Base-by-base conservation (phyloP, 2,888 invertebrate species). In the Noctua janthe region DNA sequence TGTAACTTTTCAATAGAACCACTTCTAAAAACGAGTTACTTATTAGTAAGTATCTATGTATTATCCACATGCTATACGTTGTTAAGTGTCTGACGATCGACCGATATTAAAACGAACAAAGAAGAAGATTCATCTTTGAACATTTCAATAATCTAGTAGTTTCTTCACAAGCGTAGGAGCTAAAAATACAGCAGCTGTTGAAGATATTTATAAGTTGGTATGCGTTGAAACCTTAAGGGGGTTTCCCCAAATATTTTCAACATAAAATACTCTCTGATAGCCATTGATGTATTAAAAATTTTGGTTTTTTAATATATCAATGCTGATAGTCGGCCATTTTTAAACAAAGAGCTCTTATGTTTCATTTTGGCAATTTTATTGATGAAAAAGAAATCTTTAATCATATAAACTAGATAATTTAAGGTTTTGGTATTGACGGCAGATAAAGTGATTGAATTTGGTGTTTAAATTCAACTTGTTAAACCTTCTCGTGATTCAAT, bases 401-500 rank as follows among this genome's bases (percentile, higher is more conserved):
- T 69, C 6, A 17, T 29, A 69, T 49, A 39, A 39, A 67, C 35
- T 1, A 54, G 70, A 47, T n/a, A 62, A 62, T 62, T 62, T 59
- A 29, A 3, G 11, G 11, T 7, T 39, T 74, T 67, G 56, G n/a
- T 82, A 71, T 59, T 76, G 56, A 35, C 29, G 29, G 7, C 5
- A 35, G 74, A 74, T 17, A 39, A 72, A 29, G 23, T 54, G n/a
- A 77, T 83, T 72, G 59, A 78, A 82, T 78, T 72, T 72, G 39
- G 29, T 51, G 49, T 82, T 73, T 64, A 49, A 70, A 73, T 78
- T 64, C 15, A 23, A 59, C 64, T 56, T 59, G 10, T 51, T 59
- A 59, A 66, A 66, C 8, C 35, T 67, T 62, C 17, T 62, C 35
- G 49, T 49, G 23, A n/a, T 47, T 15, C 6, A 79, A 62, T 72